Evolutionary conservation across 1,140 invertebrate genomes (phyloP).

Genomic region (Geopemphigus sp.): DNA sequence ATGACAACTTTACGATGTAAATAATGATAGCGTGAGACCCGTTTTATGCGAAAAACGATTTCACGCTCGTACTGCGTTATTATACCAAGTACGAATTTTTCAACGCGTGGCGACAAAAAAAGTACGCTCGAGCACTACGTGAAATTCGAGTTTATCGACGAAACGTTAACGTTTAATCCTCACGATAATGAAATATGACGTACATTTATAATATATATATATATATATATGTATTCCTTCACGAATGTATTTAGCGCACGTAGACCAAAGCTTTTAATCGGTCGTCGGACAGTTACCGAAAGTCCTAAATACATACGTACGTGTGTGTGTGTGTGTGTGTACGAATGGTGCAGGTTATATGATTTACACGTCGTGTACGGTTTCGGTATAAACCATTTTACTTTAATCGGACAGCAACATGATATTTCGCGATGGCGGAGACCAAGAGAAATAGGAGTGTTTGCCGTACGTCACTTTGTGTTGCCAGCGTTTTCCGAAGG

Average conservation of each 20-base stretch:
- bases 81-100: no score
- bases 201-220: no score
- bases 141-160: not conserved
- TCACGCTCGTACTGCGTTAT: not conserved
- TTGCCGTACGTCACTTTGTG: slow-evolving; percentile 7
- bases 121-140: not conserved
- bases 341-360: no score
- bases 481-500: not conserved
- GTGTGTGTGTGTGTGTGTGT: no score
- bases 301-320: no score
- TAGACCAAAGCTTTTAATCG: no score
- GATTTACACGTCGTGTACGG: not conserved
- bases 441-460: not conserved
- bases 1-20: not conserved
- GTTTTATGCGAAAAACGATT: not conserved
- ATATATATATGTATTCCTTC: no score
- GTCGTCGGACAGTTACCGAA: not conserved
- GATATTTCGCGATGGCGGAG: not conserved
- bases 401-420: slow-evolving; percentile 16
- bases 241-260: no score
- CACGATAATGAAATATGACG: no score
- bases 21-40: not conserved
- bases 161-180: no score
- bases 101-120: not conserved
- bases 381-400: not conserved